These are phyloP conservation scores for Rattus rattus DNA, from an alignment of 2,113 vertebrate genomes.

Conservation along the genomic window DNA sequence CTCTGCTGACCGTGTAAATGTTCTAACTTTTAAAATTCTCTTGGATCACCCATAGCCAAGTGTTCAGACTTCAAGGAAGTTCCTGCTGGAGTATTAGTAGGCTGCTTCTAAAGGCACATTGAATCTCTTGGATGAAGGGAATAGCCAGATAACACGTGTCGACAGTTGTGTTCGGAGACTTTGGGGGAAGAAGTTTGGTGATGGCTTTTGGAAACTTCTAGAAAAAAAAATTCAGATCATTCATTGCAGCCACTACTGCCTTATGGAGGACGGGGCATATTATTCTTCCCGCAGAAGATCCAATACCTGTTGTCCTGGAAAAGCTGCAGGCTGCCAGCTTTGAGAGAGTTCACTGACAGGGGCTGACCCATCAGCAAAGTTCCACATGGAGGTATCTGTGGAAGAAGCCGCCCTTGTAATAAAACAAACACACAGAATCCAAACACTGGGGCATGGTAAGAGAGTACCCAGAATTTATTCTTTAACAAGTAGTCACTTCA, in stretches of 20 bases:
- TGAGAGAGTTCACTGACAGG: background rate
- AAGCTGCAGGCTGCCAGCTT: background rate
- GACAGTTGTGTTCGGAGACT: background rate
- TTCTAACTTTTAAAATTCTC: constrained; percentile 65
- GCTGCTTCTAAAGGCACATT: constrained; percentile 30
- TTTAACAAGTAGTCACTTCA: background rate
- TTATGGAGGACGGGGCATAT: background rate
- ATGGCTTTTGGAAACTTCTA: constrained; percentile 48
- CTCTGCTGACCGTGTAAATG: constrained; percentile 60
- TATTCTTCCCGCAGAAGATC: constrained; percentile 3
- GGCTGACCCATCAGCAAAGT: background rate
- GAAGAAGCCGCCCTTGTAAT: background rate
- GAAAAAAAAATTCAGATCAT: background rate
- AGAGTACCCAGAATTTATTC: background rate
- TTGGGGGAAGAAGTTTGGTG: background rate
- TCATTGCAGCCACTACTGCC: constrained; percentile 10
- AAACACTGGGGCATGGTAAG: background rate
- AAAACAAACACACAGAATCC: background rate
- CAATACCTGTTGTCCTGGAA: constrained; percentile 10
- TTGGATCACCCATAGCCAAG: constrained; percentile 50
- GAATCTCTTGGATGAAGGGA: constrained; percentile 36
- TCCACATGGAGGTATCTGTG: background rate
- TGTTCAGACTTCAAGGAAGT: constrained; percentile 57
- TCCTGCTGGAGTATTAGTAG: constrained; percentile 45
- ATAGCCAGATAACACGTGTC: background rate